These are phyloP conservation scores for Hycleus phaleratus DNA, from an alignment of 1,140 invertebrate species.

Conservation along the genomic window DNA sequence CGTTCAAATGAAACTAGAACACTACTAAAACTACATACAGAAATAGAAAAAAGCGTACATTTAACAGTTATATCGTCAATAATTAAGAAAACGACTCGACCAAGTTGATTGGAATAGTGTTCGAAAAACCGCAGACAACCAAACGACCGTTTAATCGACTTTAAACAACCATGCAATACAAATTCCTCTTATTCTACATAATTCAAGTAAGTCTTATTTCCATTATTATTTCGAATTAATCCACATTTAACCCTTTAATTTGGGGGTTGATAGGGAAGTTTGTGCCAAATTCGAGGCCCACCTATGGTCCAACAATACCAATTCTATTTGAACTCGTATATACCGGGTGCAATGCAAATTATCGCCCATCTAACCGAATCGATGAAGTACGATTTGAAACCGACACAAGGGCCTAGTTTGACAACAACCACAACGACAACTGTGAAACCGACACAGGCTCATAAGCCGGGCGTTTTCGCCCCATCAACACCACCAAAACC, in stretches of 20 bases:
- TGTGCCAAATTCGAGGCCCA: not conserved
- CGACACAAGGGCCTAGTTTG: conserved; percentile 27
- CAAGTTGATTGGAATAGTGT: no score
- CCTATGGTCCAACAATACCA: conserved; percentile 24
- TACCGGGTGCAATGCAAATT: conserved; percentile 51
- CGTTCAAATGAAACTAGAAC: not conserved
- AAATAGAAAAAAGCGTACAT: not conserved
- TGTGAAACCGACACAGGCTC: conserved; percentile 39
- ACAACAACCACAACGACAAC: conserved; percentile 33
- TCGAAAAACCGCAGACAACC: no score
- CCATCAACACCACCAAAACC: conserved; percentile 42
- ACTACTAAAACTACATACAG: not conserved
- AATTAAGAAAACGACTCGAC: no score
- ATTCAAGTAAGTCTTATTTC: no score
- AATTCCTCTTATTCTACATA: no score
- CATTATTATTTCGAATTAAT: no score
- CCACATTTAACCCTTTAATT: no score
- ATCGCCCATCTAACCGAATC: conserved; percentile 50
- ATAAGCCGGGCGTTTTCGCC: conserved; percentile 47
- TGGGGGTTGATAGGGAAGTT: no score
- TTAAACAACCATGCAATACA: no score
- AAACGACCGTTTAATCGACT: no score
- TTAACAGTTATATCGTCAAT: not conserved
- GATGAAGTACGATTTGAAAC: conserved; percentile 47
- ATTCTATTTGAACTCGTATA: conserved; percentile 37